Percentiles rank a stretch among this genome's conserved stretches.
Conservation (phyloP, 1,140 invertebrate genomes). For the Chymomyza costata region DNA sequence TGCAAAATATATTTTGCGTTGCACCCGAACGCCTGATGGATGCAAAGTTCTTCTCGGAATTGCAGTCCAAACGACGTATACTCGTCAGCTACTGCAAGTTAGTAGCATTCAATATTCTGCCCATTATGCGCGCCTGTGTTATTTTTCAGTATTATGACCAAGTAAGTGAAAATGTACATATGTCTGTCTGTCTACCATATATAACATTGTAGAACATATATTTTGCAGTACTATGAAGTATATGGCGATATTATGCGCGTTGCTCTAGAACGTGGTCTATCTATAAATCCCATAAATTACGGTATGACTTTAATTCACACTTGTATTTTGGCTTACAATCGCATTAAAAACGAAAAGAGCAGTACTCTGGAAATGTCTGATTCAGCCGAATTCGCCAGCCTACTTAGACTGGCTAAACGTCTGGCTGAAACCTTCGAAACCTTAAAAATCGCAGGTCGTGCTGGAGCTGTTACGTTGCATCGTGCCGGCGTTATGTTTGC, state of each 20-base stretch:
- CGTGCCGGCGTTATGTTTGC: conserved; percentile 39
- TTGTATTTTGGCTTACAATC: conserved; percentile 14
- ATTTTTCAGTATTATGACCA: conserved; percentile 32
- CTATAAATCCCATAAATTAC: conserved; percentile 29
- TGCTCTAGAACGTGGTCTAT: conserved; percentile 31
- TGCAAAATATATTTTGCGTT: conserved; percentile 3
- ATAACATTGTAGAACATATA: no score
- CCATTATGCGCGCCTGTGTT: conserved; percentile 32
- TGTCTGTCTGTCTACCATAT: no score
- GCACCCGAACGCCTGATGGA: not conserved
- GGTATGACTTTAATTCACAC: conserved; percentile 54
- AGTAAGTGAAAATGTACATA: no score
- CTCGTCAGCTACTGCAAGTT: conserved; percentile 42
- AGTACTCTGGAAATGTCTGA: no score
- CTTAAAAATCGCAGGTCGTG: conserved; percentile 15
- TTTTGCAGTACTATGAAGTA: conserved; percentile 9
- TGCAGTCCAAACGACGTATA: conserved; percentile 21
- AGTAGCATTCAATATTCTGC: conserved; percentile 34
- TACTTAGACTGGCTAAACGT: conserved; percentile 19
- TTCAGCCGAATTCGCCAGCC: conserved; percentile 20
- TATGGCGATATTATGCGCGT: conserved; percentile 41
- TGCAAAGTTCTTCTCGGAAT: not conserved
- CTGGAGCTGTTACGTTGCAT: conserved; percentile 24
- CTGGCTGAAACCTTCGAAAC: conserved; percentile 19
- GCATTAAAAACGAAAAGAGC: no score